Base-by-base conservation (phyloP, 2,113 vertebrate species). In the Rana temporaria region DNA sequence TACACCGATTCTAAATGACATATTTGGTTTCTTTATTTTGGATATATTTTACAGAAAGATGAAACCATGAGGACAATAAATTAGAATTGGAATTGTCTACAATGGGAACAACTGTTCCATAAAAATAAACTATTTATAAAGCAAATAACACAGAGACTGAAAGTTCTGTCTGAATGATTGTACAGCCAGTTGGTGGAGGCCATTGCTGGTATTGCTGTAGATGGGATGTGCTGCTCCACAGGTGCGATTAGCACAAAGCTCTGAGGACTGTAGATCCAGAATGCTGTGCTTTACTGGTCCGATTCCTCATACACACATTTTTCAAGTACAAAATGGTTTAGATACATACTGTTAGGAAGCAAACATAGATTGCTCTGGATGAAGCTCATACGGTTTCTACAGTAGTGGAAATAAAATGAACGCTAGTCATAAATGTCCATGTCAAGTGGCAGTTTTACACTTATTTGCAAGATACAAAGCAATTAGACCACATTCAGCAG, bases 21-120 rank as follows among this genome's bases (percentile, higher is more conserved):
- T 95, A 96, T 97, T 97, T 96, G 94, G 94, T 90, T 93, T 94
- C 88, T 95, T 95, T 91, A 90, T 93, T 93, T 92, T 95, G 91
- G 95, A 87, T 94, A 91, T 93, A 93, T 95, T 93, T 95, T 93
- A 93, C 90, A 93, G 90, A 95, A 94, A 92, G 94, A 93, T 93
- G 94, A 96, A 96, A 96, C 94, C 86, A 92, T 93, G 92, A 70
- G 93, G 92, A 94, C 93, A 99, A 99, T 99, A 99, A 99, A 98
- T 98, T 98, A 95, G 91, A 91, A 97, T 96, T 88, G 89, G 96
- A 94, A 96, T 97, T 95, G 93, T 96, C 95, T 93, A 94, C 95
- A 96, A 93, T 92, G 91, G 92, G 96, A 96, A 95, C 95, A 60
- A 20, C 66, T 95, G 96, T 95, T 95, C 98, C 95, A 95, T 95